These are phyloP conservation scores for Gambusia affinis DNA, from an alignment of 2,113 vertebrate species.

Conservation along the genomic window DNA sequence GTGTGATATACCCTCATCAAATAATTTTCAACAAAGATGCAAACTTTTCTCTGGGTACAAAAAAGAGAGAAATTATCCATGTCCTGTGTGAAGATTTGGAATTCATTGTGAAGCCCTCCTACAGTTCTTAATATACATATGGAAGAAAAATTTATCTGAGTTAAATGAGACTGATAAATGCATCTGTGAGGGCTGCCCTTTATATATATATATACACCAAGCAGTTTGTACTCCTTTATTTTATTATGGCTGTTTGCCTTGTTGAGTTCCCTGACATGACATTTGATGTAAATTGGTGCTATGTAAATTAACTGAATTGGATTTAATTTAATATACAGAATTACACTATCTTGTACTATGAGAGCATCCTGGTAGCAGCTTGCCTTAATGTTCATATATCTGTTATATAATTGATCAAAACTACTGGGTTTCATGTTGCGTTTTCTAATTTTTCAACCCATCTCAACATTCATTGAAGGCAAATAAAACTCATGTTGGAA, in stretches of 20 bases:
- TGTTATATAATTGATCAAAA: not conserved
- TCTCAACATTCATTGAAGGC: not conserved
- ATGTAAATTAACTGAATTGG: not conserved
- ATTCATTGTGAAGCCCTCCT: not conserved
- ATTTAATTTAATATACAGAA: not conserved
- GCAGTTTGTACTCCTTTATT: not conserved
- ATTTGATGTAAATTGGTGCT: not conserved
- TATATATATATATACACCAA: not conserved
- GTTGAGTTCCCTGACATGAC: not conserved
- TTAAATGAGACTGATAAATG: not conserved
- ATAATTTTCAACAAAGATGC: constrained; percentile 38
- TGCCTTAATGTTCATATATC: not conserved
- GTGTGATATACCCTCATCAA: constrained; percentile 67
- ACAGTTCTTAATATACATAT: not conserved
- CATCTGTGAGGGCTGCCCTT: too few relatives aligned
- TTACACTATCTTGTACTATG: not conserved
- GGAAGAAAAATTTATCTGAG: not conserved
- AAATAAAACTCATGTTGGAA: not conserved
- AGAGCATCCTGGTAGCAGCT: not conserved
- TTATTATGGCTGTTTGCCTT: not conserved
- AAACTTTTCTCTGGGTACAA: constrained; percentile 7
- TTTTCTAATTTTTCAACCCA: not conserved
- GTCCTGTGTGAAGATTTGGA: constrained; percentile 33
- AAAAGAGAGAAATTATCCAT: not conserved
- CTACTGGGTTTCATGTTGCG: not conserved